Conservation (phyloP, 2,113 vertebrate species). For the Anseranas semipalmata region DNA sequence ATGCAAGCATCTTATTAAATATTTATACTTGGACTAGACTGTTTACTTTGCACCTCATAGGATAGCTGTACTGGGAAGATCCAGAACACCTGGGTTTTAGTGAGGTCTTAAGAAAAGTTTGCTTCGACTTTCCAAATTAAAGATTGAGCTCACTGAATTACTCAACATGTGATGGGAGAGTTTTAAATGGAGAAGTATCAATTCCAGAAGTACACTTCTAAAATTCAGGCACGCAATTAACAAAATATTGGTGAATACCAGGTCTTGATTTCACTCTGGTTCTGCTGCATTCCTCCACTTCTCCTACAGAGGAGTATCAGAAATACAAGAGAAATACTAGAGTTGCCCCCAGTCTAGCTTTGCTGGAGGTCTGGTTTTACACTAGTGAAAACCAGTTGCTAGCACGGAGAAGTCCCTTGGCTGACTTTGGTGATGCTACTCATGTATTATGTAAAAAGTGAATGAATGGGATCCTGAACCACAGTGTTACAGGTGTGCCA, state of each 20-base stretch:
- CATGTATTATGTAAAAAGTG: background rate
- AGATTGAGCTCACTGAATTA: background rate
- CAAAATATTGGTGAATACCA: background rate
- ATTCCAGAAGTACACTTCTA: background rate
- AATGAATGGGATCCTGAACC: background rate
- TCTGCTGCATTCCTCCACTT: background rate
- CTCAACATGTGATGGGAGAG: background rate
- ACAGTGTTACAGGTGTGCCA: background rate
- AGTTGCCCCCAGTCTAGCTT: background rate
- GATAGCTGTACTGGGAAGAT: slow-evolving; percentile 63
- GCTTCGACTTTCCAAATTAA: background rate
- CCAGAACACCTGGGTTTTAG: slow-evolving; percentile 67
- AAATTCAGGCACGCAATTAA: background rate
- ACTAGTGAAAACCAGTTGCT: background rate
- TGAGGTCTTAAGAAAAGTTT: slow-evolving; percentile 8
- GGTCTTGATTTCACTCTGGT: background rate
- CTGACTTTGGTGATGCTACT: background rate
- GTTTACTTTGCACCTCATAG: slow-evolving; percentile 71
- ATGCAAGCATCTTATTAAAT: slow-evolving; percentile 76
- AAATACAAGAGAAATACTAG: background rate
- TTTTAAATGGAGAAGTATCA: background rate
- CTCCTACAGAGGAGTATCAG: background rate
- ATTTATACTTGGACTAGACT: slow-evolving; percentile 75
- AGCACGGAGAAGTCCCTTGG: background rate
- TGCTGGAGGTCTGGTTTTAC: background rate